Percentiles rank a stretch among this genome's conserved stretches.
Conservation (phyloP, 1,140 invertebrate genomes). For the Brachionus koreanus region DNA sequence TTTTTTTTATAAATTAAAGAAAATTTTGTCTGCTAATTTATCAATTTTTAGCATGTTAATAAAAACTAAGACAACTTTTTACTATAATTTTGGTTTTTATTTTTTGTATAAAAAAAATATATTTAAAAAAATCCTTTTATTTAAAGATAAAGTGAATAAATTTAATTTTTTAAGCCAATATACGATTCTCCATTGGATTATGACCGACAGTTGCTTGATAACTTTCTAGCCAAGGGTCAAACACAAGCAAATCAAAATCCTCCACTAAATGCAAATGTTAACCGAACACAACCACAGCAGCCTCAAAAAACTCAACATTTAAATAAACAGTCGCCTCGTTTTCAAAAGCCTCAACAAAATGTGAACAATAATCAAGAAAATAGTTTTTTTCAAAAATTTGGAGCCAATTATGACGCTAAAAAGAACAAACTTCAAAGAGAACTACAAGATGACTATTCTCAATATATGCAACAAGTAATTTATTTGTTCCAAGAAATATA, state of each 20-base stretch:
- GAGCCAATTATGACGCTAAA: conserved; percentile 14
- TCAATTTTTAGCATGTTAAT: no score
- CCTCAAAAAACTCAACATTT: neutral
- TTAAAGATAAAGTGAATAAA: neutral
- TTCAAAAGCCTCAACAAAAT: neutral
- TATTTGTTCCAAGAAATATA: neutral
- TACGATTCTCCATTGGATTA: neutral
- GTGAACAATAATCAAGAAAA: neutral
- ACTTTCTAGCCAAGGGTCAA: neutral
- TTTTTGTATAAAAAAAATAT: neutral
- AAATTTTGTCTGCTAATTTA: no score
- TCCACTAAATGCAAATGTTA: neutral
- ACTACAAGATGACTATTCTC: conserved; percentile 6
- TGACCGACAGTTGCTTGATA: neutral
- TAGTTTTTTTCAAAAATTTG: conserved; percentile 38
- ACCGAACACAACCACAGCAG: neutral
- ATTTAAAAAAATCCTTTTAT: neutral
- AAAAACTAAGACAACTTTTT: no score
- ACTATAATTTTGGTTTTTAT: no score
- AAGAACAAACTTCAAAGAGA: conserved; percentile 27
- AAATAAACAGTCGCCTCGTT: neutral
- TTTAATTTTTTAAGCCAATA: neutral
- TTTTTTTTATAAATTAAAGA: no score
- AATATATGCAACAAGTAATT: conserved; percentile 30
- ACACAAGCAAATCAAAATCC: neutral